These are phyloP conservation scores for Miltochrista miniata DNA, from an alignment of 2,888 invertebrate species.

Conservation along the genomic window DNA sequence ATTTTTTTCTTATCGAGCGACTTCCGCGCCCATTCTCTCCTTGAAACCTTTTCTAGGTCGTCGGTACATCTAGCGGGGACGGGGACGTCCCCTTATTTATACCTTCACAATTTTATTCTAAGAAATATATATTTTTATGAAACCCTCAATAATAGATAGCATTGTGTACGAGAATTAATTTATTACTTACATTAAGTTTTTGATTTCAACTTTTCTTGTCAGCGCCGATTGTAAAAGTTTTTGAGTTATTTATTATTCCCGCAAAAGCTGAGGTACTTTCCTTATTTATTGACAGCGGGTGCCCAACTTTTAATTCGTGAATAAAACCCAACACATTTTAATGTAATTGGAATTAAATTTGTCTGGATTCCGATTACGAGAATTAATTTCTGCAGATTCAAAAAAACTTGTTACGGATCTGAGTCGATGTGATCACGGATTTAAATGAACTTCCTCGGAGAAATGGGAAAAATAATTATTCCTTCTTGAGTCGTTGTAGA, in stretches of 20 bases:
- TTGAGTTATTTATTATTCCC: constrained; percentile 17
- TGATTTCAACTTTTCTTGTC: constrained; percentile 7
- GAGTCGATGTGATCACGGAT: constrained; percentile 44
- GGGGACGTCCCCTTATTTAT: no score
- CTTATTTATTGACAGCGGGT: constrained; percentile 8
- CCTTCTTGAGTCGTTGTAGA: constrained; percentile 32
- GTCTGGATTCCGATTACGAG: constrained; percentile 40
- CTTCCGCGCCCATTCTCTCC: no score
- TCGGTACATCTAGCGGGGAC: no score
- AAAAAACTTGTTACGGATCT: constrained; percentile 48
- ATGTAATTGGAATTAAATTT: constrained; percentile 36
- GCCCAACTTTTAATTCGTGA: not conserved
- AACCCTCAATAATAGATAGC: no score
- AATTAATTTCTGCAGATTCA: constrained; percentile 53
- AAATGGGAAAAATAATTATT: constrained; percentile 48
- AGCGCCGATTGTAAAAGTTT: constrained; percentile 11
- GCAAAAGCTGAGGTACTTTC: constrained; percentile 6
- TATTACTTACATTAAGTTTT: no score
- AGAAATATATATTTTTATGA: no score
- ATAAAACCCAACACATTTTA: constrained; percentile 22
- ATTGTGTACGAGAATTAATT: no score
- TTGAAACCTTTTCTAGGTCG: no score
- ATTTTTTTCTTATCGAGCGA: no score
- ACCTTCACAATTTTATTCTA: no score
- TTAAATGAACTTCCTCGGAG: constrained; percentile 41